Conservation (phyloP, 2,797 vertebrate species). For the Naso thynnoides region DNA sequence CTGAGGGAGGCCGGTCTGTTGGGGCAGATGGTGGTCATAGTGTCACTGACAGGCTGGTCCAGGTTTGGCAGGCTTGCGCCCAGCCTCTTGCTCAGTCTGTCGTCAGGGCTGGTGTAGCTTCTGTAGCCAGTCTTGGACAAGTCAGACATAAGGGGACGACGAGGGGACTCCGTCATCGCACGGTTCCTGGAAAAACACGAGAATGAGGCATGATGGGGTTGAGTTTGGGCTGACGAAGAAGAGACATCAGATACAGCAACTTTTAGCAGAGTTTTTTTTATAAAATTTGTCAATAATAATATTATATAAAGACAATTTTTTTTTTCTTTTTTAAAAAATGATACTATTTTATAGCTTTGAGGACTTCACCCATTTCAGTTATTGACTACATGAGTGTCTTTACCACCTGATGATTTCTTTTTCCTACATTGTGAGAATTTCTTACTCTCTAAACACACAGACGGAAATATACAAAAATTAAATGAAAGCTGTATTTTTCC, state of each 20-base stretch:
- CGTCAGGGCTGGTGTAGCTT: slow-evolving; percentile 64
- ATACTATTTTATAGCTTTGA: neutral
- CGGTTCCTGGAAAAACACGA: slow-evolving; percentile 75
- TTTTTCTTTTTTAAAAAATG: too few species aligned
- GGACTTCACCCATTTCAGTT: neutral
- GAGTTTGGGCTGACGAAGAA: neutral
- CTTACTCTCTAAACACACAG: neutral
- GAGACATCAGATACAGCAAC: neutral
- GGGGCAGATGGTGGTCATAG: neutral
- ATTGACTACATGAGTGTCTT: neutral
- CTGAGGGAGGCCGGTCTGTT: slow-evolving; percentile 55
- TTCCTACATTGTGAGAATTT: neutral
- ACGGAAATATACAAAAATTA: neutral
- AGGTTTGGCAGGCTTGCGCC: slow-evolving; percentile 94
- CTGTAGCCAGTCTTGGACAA: slow-evolving; percentile 77
- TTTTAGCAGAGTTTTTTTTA: neutral
- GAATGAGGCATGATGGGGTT: neutral
- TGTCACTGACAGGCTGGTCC: slow-evolving; percentile 69
- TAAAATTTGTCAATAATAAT: neutral
- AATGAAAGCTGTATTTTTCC: neutral
- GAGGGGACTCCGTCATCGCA: slow-evolving; percentile 79
- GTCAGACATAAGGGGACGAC: slow-evolving; percentile 87
- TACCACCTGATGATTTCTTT: neutral
- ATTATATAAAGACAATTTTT: too few species aligned
- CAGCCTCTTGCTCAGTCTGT: slow-evolving; percentile 83